Evolutionary conservation across 2,888 invertebrate species (phyloP).

Genomic region (Dryococelus australis): DNA sequence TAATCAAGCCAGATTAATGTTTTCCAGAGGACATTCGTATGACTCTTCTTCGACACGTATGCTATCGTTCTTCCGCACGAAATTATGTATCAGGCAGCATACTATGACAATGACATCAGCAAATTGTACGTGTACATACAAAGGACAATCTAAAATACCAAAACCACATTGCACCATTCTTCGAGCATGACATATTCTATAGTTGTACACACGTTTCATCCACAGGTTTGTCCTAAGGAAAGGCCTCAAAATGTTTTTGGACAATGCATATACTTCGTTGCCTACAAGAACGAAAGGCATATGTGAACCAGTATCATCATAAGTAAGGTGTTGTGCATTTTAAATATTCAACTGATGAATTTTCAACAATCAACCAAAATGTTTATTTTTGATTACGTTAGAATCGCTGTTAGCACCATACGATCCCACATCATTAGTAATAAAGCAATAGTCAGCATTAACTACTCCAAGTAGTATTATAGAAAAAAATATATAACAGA

Average conservation of each 20-base stretch:
- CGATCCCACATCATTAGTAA: not conserved
- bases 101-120: slow-evolving; percentile 19
- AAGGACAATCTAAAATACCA: not conserved
- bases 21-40: not conserved
- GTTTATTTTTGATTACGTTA: slow-evolving; percentile 9
- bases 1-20: not conserved
- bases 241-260: not conserved
- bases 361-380: not conserved
- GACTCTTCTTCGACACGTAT: not conserved
- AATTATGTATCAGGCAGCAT: slow-evolving; percentile 21
- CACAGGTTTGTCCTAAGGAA: not conserved
- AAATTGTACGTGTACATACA: slow-evolving; percentile 10
- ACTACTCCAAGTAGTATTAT: not conserved
- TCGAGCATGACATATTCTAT: not conserved
- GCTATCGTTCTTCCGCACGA: slow-evolving; percentile 1
- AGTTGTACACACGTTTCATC: slow-evolving; percentile 27
- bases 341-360: slow-evolving; percentile 4
- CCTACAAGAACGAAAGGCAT: slow-evolving; percentile 27
- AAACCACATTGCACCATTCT: slow-evolving; percentile 6
- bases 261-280: slow-evolving; percentile 6
- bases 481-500: not conserved
- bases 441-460: slow-evolving; percentile 5
- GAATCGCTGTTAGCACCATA: slow-evolving; percentile 4
- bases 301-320: not conserved
- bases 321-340: slow-evolving; percentile 7